A percentile compares a stretch with the other conserved stretches of the same genome.
These are phyloP conservation scores for Mustela erminea DNA, from an alignment of 2,797 vertebrate species.

Conservation along the genomic window DNA sequence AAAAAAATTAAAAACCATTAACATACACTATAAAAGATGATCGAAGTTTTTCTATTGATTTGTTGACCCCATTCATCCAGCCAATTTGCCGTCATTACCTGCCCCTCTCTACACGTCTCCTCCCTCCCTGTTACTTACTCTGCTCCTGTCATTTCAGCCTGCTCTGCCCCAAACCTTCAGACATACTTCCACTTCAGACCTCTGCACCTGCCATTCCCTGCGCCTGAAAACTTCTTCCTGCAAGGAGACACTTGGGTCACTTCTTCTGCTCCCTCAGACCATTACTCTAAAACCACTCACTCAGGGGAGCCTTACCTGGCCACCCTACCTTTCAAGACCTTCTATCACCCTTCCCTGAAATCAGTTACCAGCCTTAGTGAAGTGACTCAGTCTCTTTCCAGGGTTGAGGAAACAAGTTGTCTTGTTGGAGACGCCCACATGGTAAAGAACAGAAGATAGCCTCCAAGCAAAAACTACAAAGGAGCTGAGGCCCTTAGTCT, in stretches of 20 bases:
- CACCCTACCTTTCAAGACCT: background rate
- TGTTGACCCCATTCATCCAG: background rate
- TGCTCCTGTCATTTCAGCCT: background rate
- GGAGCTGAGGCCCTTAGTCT: background rate
- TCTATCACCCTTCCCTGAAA: background rate
- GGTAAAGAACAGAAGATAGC: background rate
- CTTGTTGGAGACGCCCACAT: background rate
- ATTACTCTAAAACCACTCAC: conserved; percentile 25
- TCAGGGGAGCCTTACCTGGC: background rate
- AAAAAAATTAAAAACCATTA: background rate
- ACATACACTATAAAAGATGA: background rate
- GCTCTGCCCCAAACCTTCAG: background rate
- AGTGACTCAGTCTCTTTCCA: background rate
- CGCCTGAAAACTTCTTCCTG: background rate
- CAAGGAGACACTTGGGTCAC: background rate
- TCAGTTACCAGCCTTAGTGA: background rate
- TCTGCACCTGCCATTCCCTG: background rate
- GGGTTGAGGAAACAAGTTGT: background rate
- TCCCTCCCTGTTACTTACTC: background rate
- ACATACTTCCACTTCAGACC: background rate
- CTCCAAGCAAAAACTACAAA: background rate
- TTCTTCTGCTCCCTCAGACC: background rate
- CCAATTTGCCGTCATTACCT: background rate
- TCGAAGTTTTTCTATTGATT: background rate
- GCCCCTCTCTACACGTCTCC: background rate